Evolutionary conservation across 2,113 vertebrate genomes (phyloP).

Genomic region (Semnopithecus entellus): DNA sequence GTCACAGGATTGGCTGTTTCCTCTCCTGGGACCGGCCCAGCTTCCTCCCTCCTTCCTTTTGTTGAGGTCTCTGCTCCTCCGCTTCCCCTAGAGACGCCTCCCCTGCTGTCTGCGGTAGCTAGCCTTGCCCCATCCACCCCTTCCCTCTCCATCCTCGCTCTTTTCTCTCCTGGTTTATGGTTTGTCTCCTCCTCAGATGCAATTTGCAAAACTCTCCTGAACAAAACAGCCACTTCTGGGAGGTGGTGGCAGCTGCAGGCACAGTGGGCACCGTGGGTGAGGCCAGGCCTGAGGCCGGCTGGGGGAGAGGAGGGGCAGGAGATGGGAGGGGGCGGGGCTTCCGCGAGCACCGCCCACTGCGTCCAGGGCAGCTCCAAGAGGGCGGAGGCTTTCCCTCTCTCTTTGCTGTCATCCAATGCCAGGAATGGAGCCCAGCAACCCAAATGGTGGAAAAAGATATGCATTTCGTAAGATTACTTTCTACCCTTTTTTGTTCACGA

Average conservation of each 20-base stretch:
- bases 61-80: background rate
- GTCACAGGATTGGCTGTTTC: too few relatives aligned
- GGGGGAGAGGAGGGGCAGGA: too few relatives aligned
- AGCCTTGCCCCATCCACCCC: fast-evolving
- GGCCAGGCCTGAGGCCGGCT: too few relatives aligned
- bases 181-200: background rate
- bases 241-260: too few relatives aligned
- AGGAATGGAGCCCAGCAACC: background rate
- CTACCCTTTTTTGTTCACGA: background rate
- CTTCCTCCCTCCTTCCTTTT: background rate
- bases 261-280: too few relatives aligned
- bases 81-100: background rate
- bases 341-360: too few relatives aligned
- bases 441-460: background rate
- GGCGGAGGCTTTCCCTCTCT: background rate
- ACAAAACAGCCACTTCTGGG: too few relatives aligned
- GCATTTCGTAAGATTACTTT: background rate
- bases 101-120: background rate
- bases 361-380: fast-evolving
- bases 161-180: fast-evolving
- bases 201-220: too few relatives aligned
- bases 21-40: background rate
- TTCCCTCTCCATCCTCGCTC: background rate
- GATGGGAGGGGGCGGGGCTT: too few relatives aligned
- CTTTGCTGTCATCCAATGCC: background rate